Percentiles rank a stretch among this genome's conserved stretches.
phyloP scores from a whole-genome alignment of 2,797 vertebrate genomes.

The Phrynocephalus forsythii region DNA sequence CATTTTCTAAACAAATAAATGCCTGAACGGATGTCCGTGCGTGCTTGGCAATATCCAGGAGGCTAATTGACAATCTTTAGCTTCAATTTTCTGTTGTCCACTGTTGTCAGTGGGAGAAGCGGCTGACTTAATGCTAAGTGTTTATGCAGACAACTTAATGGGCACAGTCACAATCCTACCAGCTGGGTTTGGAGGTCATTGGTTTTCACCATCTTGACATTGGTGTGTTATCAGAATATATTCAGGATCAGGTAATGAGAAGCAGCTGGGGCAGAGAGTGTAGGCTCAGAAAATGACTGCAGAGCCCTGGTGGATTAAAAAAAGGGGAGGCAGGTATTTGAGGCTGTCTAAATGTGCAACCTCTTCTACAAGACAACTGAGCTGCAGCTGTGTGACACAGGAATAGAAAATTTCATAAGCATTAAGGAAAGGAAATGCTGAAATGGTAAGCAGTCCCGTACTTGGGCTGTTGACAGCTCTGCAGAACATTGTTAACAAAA shows the following conservation, averaged over 20 bases:
- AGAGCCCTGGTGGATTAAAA: not conserved
- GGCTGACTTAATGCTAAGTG: fast-evolving
- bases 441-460: not conserved
- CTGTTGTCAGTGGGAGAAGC: not conserved
- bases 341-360: not conserved
- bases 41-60: conserved; percentile 20
- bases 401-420: not conserved
- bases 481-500: not conserved
- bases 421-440: not conserved
- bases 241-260: conserved; percentile 4
- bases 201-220: conserved; percentile 12
- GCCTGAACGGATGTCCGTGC: not conserved
- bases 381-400: not conserved
- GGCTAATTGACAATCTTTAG: conserved; percentile 44
- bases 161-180: not conserved
- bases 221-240: not conserved
- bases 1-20: conserved; percentile 56
- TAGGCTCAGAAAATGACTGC: not conserved
- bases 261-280: not conserved
- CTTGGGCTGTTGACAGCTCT: not conserved
- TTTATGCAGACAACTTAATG: conserved; percentile 33
- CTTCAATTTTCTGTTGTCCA: conserved; percentile 34
- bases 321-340: not conserved
- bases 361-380: not conserved
- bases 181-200: conserved; percentile 28